phyloP scores from a whole-genome alignment of 2,888 invertebrate genomes.

The Junonia oenone region DNA sequence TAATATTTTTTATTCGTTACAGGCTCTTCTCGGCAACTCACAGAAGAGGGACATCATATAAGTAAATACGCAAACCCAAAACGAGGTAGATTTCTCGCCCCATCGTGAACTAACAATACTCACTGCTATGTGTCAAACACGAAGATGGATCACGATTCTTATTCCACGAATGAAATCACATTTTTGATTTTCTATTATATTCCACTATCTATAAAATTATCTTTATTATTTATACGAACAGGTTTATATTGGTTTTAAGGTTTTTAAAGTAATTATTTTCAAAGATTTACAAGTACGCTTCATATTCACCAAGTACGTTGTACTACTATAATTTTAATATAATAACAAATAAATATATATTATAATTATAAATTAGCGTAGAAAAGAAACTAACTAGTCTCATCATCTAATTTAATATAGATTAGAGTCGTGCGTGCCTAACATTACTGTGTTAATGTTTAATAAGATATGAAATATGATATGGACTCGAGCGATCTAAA shows the following conservation, averaged over 20 bases:
- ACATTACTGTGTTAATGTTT: constrained; percentile 28
- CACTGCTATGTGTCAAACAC: constrained; percentile 26
- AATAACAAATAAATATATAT: constrained; percentile 27
- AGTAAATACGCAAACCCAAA: constrained; percentile 16
- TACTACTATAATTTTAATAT: constrained; percentile 48
- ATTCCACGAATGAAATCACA: constrained; percentile 8
- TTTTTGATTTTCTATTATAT: constrained; percentile 16
- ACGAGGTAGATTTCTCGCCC: not conserved
- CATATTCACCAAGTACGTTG: constrained; percentile 73
- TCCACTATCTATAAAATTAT: constrained; percentile 21
- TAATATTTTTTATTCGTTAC: constrained; percentile 35
- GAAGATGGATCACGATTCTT: constrained; percentile 3
- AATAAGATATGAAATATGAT: constrained; percentile 7
- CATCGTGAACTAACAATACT: constrained; percentile 24
- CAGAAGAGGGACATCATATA: constrained; percentile 69
- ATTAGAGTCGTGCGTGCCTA: constrained; percentile 75
- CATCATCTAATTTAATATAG: constrained; percentile 64
- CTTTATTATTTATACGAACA: constrained; percentile 1
- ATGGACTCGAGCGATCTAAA: constrained; percentile 6
- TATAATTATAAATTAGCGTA: constrained; percentile 64
- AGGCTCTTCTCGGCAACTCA: constrained; percentile 68
- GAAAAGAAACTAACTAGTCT: constrained; percentile 77
- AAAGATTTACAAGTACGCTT: constrained; percentile 64
- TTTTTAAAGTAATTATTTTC: constrained; percentile 37
- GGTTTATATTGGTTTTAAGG: not conserved